Percentiles rank a stretch among this genome's conserved stretches.
Evolutionary conservation across 2,888 invertebrate genomes (phyloP).

Genomic region (Synergus itoensis): DNA sequence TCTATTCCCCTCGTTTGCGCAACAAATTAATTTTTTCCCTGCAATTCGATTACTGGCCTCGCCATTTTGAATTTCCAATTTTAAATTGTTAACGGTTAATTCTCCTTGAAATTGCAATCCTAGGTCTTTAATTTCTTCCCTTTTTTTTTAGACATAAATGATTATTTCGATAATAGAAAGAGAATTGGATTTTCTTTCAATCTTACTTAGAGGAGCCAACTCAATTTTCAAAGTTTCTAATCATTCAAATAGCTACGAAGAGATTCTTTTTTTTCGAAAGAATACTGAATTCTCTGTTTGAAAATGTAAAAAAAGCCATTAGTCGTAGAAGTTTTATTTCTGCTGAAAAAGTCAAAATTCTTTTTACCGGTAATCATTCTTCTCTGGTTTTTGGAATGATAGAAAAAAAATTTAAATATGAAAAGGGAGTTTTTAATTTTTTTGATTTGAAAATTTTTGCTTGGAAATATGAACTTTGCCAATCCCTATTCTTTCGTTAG

Average conservation of each 20-base stretch:
- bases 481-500: conserved; percentile 68
- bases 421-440: not conserved
- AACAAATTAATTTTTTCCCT: conserved; percentile 35
- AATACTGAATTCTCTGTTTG: not conserved
- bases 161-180: too few relatives aligned
- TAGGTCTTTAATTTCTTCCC: not conserved
- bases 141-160: not conserved
- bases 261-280: not conserved
- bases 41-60: conserved; percentile 21
- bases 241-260: not conserved
- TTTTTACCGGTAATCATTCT: not conserved
- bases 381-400: not conserved
- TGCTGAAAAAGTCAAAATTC: not conserved
- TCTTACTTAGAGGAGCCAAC: too few relatives aligned
- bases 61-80: conserved; percentile 30
- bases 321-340: not conserved
- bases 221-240: too few relatives aligned
- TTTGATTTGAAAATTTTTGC: not conserved
- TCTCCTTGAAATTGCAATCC: not conserved
- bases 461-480: not conserved
- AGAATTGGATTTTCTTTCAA: too few relatives aligned
- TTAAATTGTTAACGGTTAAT: conserved; percentile 28
- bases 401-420: not conserved
- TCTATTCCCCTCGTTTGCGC: conserved; percentile 8
- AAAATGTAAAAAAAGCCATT: not conserved